Evolutionary conservation across 2,113 vertebrate species (phyloP).

Genomic region (Speoplatyrhinus poulsoni): DNA sequence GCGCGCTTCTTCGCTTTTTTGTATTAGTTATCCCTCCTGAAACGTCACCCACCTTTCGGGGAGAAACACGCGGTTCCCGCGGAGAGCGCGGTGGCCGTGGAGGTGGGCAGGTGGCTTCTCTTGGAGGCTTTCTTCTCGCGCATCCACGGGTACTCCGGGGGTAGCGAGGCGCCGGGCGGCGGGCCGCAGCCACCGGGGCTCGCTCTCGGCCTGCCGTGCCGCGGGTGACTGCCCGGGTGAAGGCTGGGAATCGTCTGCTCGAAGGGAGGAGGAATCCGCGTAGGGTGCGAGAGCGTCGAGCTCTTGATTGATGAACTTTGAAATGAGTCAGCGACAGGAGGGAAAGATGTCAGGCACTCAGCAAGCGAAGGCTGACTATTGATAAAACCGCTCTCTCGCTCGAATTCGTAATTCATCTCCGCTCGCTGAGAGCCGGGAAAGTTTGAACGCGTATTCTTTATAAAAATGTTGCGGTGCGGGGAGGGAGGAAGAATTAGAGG

Average conservation of each 20-base stretch:
- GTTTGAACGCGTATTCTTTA: slow-evolving; percentile 88
- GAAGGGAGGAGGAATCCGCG: slow-evolving; percentile 99
- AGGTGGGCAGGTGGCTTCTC: slow-evolving; percentile 85
- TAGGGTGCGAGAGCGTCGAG: slow-evolving; percentile 99
- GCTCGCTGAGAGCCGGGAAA: slow-evolving; percentile 91
- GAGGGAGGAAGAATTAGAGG: slow-evolving; percentile 82
- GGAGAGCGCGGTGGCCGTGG: slow-evolving; percentile 74
- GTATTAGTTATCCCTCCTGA: neutral
- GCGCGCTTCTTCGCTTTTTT: neutral
- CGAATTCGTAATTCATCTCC: slow-evolving; percentile 99
- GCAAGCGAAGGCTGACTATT: slow-evolving; percentile 99
- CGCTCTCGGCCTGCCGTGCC: slow-evolving; percentile 94
- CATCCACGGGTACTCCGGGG: slow-evolving; percentile 99
- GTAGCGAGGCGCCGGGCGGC: slow-evolving; percentile 88
- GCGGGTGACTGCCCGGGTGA: slow-evolving; percentile 96
- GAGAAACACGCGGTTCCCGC: slow-evolving; percentile 89
- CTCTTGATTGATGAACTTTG: slow-evolving; percentile 99
- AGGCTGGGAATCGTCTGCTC: slow-evolving; percentile 99
- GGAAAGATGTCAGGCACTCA: slow-evolving; percentile 99
- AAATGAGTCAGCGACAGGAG: slow-evolving; percentile 99
- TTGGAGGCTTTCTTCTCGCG: slow-evolving; percentile 98
- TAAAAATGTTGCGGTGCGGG: slow-evolving; percentile 79
- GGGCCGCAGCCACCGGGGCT: slow-evolving; percentile 91
- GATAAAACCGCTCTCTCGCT: slow-evolving; percentile 99
- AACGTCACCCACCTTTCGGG: slow-evolving; percentile 88